Percentiles rank a stretch among this genome's conserved stretches.
Conservation (phyloP, 2,888 invertebrate genomes). For the Mystacides longicornis region DNA sequence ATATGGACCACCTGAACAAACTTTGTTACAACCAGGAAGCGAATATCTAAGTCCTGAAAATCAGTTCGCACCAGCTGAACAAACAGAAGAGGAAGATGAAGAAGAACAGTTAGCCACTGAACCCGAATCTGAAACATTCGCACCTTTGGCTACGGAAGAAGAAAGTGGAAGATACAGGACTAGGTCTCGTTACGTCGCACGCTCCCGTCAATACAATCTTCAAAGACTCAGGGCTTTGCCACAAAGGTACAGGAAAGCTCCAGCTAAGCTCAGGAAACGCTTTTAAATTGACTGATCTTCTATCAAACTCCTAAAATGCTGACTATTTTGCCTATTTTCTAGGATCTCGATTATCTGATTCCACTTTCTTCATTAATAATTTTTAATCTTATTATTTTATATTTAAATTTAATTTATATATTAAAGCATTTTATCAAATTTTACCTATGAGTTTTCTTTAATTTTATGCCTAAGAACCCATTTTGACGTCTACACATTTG, state of each 20-base stretch:
- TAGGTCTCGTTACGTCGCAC: slow-evolving; percentile 7
- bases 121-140: slow-evolving; percentile 11
- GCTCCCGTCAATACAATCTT: background rate
- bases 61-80: slow-evolving; percentile 29
- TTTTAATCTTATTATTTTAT: no score
- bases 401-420: no score
- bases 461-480: no score
- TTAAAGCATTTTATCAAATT: no score
- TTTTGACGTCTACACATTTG: no score
- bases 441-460: no score
- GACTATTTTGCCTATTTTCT: background rate
- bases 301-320: no score
- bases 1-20: slow-evolving; percentile 29
- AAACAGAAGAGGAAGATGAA: slow-evolving; percentile 5
- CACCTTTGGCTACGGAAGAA: slow-evolving; percentile 2
- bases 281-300: slow-evolving; percentile 7
- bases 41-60: slow-evolving; percentile 28
- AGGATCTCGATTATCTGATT: background rate
- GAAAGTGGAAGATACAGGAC: slow-evolving; percentile 11
- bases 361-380: no score
- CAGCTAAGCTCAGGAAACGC: slow-evolving; percentile 8
- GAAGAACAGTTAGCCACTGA: slow-evolving; percentile 2
- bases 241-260: slow-evolving; percentile 1
- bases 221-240: slow-evolving; percentile 6
- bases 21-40: background rate